Conservation (phyloP, 2,888 invertebrate genomes). For the Ennomos fuscantarius region DNA sequence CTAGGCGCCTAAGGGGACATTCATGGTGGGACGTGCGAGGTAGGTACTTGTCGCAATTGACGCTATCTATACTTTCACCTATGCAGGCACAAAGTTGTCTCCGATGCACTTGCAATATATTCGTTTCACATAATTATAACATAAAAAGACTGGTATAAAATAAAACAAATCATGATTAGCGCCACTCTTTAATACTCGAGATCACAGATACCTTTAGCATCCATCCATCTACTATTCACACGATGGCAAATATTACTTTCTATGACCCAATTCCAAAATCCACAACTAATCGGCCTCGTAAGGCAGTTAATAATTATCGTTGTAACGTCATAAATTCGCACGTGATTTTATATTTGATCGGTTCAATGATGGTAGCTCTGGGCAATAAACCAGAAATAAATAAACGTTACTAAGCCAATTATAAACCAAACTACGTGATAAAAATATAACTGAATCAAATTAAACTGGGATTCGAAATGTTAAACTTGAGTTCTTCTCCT, state of each 20-base stretch:
- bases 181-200: conserved; percentile 48
- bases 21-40: conserved; percentile 46
- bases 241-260: conserved; percentile 18
- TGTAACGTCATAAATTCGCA: no score
- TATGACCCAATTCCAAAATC: conserved; percentile 1
- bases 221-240: conserved; percentile 12
- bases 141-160: conserved; percentile 33
- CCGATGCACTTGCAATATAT: conserved; percentile 66
- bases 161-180: conserved; percentile 44
- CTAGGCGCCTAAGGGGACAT: conserved; percentile 50
- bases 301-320: no score
- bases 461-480: no score
- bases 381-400: no score
- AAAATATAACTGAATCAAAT: no score
- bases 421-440: no score
- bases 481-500: no score
- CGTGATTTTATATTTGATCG: no score
- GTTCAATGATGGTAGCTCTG: no score
- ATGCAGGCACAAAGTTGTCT: conserved; percentile 64
- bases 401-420: no score
- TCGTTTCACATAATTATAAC: conserved; percentile 52
- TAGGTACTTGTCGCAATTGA: conserved; percentile 68
- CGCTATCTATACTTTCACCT: conserved; percentile 79
- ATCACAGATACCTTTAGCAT: conserved; percentile 43
- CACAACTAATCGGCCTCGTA: background rate